Base-by-base conservation (phyloP, 1,140 invertebrate species). In the Aphelenchoides fujianensis region DNA sequence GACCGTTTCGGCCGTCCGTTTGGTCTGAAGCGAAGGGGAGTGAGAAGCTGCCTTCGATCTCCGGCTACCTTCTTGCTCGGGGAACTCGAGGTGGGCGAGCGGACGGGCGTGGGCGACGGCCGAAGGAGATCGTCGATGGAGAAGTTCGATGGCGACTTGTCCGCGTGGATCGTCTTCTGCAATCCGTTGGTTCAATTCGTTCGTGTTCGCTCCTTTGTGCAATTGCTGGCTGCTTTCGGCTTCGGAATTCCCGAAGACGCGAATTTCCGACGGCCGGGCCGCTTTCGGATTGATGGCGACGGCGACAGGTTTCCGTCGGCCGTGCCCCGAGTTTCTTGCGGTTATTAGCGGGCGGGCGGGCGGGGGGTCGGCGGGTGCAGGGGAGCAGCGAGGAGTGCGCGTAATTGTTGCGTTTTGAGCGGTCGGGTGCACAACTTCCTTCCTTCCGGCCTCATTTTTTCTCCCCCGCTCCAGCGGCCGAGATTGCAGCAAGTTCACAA, bases 401-500 rank as follows among this genome's bases (percentile, higher is more conserved):
- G 34, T 59, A 59, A 59, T 59, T 59, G 55, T 59, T 59, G 55
- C 55, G 5, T 59, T 59, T n/a, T n/a, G n/a, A n/a, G 41, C 55
- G 55, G 19, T 23, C 5, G 12, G 23, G 55, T 59, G 55, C 5
- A 23, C 5, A 7, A 19, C 23, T 59, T 59, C 55, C 55, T 59
- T 59, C 55, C 55, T 27, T 59, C 55, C 55, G 55, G 55, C 5
- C 5, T 23, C 23, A 48, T 48, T 48, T 48, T 48, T 48, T 48
- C 12, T n/a, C n/a, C n/a, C n/a, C n/a, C n/a, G n/a, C n/a, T n/a
- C n/a, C n/a, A 23, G 41, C 41, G 41, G 41, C 12, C 12, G 41
- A 48, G 23, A 59, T 59, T 59, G 55, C 55, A 59, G 23, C 55
- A 23, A 23, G 5, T 59, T 59, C 27, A 59, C 55, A 59, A 59